These are phyloP conservation scores for Platycheirus albimanus DNA, from an alignment of 2,888 invertebrate genomes.

Conservation along the genomic window DNA sequence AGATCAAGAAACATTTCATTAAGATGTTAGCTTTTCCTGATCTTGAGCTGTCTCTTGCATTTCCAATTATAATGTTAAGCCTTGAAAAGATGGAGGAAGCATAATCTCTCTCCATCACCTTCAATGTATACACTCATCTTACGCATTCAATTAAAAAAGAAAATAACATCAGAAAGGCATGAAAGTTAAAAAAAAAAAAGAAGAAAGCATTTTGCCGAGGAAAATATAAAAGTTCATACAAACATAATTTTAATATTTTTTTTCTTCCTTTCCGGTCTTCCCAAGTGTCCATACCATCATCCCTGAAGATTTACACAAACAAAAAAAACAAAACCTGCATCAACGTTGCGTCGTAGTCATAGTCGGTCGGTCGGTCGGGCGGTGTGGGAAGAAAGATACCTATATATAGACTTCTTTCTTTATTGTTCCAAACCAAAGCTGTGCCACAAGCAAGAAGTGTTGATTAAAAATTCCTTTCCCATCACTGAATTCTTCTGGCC, in stretches of 20 bases:
- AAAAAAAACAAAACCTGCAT: constrained; percentile 20
- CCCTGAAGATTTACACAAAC: constrained; percentile 45
- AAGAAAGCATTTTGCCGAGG: background rate
- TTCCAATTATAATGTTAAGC: background rate
- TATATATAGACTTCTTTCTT: constrained; percentile 22
- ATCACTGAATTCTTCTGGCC: constrained; percentile 18
- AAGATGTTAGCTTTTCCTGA: too few species aligned
- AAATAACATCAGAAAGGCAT: background rate
- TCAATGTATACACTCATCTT: background rate
- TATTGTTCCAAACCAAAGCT: constrained; percentile 45
- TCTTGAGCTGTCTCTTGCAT: too few species aligned
- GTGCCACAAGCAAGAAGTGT: constrained; percentile 62
- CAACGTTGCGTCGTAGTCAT: constrained; percentile 6
- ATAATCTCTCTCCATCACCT: background rate
- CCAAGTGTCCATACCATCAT: constrained; percentile 37
- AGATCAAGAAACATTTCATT: too few species aligned
- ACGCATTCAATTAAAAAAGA: constrained; percentile 7
- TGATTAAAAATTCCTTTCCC: constrained; percentile 65
- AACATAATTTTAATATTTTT: constrained; percentile 3
- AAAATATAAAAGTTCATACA: constrained; percentile 28
- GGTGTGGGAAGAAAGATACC: background rate
- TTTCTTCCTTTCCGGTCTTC: constrained; percentile 13
- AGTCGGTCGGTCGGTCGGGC: background rate
- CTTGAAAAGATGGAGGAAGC: background rate
- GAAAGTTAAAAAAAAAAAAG: background rate